Base-by-base conservation (phyloP, 2,113 vertebrate species). In the Halichoeres trimaculatus region DNA sequence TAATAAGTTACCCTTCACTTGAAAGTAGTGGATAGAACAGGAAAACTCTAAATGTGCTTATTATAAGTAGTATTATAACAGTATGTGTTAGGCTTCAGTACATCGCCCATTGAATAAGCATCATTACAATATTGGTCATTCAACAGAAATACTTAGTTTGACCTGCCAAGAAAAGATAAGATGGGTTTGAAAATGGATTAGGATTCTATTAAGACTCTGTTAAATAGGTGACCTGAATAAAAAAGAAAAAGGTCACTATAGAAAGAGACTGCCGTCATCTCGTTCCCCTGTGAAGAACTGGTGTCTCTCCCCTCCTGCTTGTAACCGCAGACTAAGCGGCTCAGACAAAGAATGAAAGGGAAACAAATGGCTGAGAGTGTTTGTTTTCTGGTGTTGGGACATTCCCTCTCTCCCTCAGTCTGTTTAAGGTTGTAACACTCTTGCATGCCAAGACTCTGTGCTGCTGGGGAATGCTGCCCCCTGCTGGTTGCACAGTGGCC, bases 401-500 rank as follows among this genome's bases (percentile, higher is more conserved):
- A 77, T 76, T 75, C 40, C 56, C 61, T 48, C 52, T 26, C 45
- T 66, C 55, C 72, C 75, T 48, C 17, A 60, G 24, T 76, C 54
- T 48, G 30, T 60, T 70, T 65, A 71, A 74, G 74, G 75, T 84
- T 78, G 76, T 70, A 75, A 64, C 38, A 54, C 79, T 20, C 36
- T 80, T 69, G 69, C 79, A 72, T 80, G 84, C 80, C 70, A 67
- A 80, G 70, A 81, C 74, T 72, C 66, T 67, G 35, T 85, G 78
- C 65, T 68, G 76, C 71, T 89, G 80, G 81, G 71, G 80, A 82
- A 83, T 76, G 67, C 65, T 78, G 91, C 83, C 90, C 83, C 87
- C 92, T 85, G 84, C 79, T 92, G 91, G 83, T 70, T 57, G 74
- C 65, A 11, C 20, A 1, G 65, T 59, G 70, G 62, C 59, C 74